A percentile compares a stretch with the other conserved stretches of the same genome.
These are phyloP conservation scores for Amyelois transitella DNA, from an alignment of 1,140 invertebrate genomes.

Conservation along the genomic window DNA sequence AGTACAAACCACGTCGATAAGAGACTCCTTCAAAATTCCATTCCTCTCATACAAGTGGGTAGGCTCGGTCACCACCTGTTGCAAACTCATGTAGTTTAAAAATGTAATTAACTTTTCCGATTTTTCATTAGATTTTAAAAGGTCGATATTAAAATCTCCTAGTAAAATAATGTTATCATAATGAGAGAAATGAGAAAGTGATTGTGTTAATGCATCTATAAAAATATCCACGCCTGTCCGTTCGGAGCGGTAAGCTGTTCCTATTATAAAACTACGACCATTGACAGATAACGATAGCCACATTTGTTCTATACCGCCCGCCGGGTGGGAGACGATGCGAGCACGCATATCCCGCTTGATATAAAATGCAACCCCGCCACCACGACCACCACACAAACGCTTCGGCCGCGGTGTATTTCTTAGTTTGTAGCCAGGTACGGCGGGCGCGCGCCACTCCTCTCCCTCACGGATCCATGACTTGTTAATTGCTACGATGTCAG, in stretches of 20 bases:
- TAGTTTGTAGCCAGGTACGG: background rate
- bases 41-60: background rate
- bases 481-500: conserved; percentile 2
- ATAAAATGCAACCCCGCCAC: background rate
- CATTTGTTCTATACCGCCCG: background rate
- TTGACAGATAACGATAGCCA: background rate
- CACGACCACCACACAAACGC: background rate
- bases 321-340: background rate
- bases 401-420: background rate
- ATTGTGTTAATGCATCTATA: background rate
- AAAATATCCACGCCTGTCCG: background rate
- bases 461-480: conserved; percentile 1
- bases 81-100: background rate
- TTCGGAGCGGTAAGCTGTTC: background rate
- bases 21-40: too few species aligned
- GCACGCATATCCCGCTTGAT: background rate
- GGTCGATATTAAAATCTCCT: background rate
- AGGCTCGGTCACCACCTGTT: background rate
- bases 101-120: background rate
- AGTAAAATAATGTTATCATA: background rate
- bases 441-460: background rate
- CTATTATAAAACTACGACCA: background rate
- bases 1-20: too few species aligned
- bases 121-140: background rate
- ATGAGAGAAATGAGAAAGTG: background rate